Conservation (phyloP, 2,888 invertebrate species). For the Drepana falcataria region DNA sequence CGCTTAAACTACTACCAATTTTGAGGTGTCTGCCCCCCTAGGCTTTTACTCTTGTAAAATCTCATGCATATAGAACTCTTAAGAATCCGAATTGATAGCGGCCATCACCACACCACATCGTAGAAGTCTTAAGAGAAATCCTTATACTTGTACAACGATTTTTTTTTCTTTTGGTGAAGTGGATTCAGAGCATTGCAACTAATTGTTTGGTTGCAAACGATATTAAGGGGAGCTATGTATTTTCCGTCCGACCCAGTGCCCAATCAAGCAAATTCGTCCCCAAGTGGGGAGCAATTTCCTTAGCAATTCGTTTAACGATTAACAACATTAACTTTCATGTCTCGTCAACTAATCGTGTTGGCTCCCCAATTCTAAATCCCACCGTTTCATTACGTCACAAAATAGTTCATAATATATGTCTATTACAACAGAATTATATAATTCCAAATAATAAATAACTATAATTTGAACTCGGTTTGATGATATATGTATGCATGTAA, state of each 20-base stretch:
- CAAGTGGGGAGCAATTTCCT: conserved; percentile 70
- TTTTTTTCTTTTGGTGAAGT: not conserved
- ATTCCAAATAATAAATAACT: not conserved
- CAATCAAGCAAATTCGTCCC: conserved; percentile 56
- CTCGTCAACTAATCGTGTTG: conserved; percentile 66
- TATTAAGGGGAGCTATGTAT: conserved; percentile 3
- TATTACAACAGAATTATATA: conserved; percentile 21
- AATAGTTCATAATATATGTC: conserved; percentile 32
- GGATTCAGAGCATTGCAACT: not conserved
- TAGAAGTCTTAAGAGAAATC: too few relatives aligned
- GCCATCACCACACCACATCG: too few relatives aligned
- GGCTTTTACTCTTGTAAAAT: too few relatives aligned
- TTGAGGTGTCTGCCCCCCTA: too few relatives aligned
- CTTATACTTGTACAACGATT: too few relatives aligned
- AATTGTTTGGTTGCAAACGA: conserved; percentile 2
- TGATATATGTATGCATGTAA: too few relatives aligned
- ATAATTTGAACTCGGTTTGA: too few relatives aligned
- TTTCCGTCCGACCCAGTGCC: conserved; percentile 55
- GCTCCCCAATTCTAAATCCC: conserved; percentile 47
- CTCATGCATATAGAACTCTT: too few relatives aligned
- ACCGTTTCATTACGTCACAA: conserved; percentile 49
- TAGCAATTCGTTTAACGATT: conserved; percentile 63
- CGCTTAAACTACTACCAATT: too few relatives aligned
- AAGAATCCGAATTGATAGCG: too few relatives aligned
- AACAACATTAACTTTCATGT: conserved; percentile 68